These are phyloP conservation scores for Charanyca ferruginea DNA, from an alignment of 2,888 invertebrate species.

Conservation along the genomic window DNA sequence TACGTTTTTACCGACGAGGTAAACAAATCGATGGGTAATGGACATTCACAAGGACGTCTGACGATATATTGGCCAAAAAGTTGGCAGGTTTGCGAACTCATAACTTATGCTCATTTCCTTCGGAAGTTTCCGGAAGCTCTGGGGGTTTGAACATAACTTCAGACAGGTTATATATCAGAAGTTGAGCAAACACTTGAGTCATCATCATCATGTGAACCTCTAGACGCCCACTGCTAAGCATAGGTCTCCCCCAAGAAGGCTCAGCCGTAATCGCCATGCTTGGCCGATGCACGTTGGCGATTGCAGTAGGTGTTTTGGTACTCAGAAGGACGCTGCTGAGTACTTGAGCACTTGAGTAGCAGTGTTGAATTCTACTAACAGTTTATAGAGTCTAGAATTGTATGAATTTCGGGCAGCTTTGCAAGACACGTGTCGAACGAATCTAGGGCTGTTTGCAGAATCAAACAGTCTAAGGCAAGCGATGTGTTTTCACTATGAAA, in stretches of 20 bases:
- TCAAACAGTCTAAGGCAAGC: conserved; percentile 29
- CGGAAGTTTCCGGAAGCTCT: conserved; percentile 12
- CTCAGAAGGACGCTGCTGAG: no score
- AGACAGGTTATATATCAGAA: conserved; percentile 1
- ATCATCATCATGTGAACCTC: no score
- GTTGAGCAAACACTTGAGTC: conserved; percentile 9
- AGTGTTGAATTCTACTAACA: neutral
- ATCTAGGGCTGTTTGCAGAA: conserved; percentile 25
- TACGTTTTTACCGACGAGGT: conserved; percentile 65
- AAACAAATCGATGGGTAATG: conserved; percentile 72
- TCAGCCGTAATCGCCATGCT: no score
- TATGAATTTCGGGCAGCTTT: conserved; percentile 1
- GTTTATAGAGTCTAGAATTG: conserved; percentile 2
- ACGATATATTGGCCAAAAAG: conserved; percentile 35
- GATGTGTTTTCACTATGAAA: conserved; percentile 49
- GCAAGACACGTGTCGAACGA: conserved; percentile 41
- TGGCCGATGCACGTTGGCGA: no score
- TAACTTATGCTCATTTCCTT: conserved; percentile 20
- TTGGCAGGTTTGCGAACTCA: conserved; percentile 26
- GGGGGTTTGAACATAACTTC: neutral
- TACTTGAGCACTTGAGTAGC: no score
- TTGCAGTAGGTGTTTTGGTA: no score
- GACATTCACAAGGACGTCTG: conserved; percentile 63
- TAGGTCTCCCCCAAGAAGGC: no score
- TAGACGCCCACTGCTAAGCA: no score